phyloP scores from a whole-genome alignment of 2,888 invertebrate species.

The Caprella mutica region DNA sequence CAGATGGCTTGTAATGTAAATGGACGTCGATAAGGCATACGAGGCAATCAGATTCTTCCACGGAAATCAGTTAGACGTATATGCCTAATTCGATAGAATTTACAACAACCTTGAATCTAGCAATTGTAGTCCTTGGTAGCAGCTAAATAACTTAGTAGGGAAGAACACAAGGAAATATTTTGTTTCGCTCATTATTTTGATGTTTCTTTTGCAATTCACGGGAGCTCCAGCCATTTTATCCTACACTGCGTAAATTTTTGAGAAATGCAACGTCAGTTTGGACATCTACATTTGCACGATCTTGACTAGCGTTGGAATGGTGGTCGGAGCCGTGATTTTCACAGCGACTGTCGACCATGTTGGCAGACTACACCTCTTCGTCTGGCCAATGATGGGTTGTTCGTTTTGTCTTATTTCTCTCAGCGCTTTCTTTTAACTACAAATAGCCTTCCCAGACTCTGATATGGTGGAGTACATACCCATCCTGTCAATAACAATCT shows the following conservation, averaged over 20 bases:
- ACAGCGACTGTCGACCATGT: slow-evolving; percentile 8
- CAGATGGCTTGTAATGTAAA: slow-evolving; percentile 16
- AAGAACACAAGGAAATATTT: neutral
- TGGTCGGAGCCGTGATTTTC: slow-evolving; percentile 15
- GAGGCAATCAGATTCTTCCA: slow-evolving; percentile 17
- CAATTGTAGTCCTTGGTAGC: neutral
- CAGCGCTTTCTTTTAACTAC: slow-evolving; percentile 11
- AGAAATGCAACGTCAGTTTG: neutral
- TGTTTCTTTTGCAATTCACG: slow-evolving; percentile 12
- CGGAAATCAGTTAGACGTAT: slow-evolving; percentile 9
- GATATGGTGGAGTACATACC: slow-evolving; percentile 13
- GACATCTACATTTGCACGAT: slow-evolving; percentile 8
- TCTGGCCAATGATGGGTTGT: slow-evolving; percentile 4
- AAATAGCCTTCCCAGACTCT: neutral
- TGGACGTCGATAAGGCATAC: slow-evolving; percentile 7
- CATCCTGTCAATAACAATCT: slow-evolving; percentile 9
- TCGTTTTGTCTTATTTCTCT: slow-evolving; percentile 2
- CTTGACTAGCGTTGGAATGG: slow-evolving; percentile 3
- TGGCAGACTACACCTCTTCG: slow-evolving; percentile 9
- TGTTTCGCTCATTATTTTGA: slow-evolving; percentile 8
- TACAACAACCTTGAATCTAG: slow-evolving; percentile 3
- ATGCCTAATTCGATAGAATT: slow-evolving; percentile 12
- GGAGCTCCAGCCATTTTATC: slow-evolving; percentile 9
- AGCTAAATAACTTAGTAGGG: slow-evolving; percentile 7
- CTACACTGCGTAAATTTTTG: slow-evolving; percentile 10